Percentiles rank a stretch among this genome's conserved stretches.
Conservation (phyloP, 1,140 invertebrate species). For the Gryllus bimaculatus region DNA sequence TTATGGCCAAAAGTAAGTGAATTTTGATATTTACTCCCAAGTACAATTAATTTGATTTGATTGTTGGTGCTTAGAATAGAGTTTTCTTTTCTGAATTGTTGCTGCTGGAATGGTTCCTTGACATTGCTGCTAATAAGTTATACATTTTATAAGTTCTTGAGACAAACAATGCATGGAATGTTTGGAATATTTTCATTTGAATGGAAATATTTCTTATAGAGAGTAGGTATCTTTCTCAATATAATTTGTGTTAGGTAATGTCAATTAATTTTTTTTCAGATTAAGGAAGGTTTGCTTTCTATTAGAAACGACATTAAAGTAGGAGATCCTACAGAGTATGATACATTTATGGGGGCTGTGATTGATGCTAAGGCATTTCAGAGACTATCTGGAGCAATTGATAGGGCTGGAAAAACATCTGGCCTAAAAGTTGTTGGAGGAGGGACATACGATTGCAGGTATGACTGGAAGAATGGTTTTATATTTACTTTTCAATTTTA, state of each 20-base stretch:
- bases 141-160: no score
- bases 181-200: no score
- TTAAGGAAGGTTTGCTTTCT: conserved; percentile 61
- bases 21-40: background rate
- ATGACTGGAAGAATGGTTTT: conserved; percentile 24
- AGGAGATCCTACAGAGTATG: conserved; percentile 75
- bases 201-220: no score
- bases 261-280: conserved; percentile 34
- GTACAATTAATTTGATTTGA: background rate
- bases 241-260: background rate
- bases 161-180: no score
- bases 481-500: background rate
- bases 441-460: conserved; percentile 78
- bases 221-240: no score
- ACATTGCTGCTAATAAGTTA: no score
- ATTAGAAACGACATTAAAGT: conserved; percentile 65
- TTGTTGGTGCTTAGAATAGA: no score
- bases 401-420: conserved; percentile 72
- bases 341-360: conserved; percentile 83
- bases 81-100: no score
- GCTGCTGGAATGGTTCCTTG: no score
- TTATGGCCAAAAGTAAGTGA: conserved; percentile 65
- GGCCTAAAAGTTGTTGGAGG: conserved; percentile 80
- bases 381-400: conserved; percentile 82
- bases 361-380: conserved; percentile 92